Percentiles rank a stretch among this genome's conserved stretches.
These are phyloP conservation scores for Drosophila kambysellisi DNA, from an alignment of 2,888 invertebrate genomes.

Conservation along the genomic window DNA sequence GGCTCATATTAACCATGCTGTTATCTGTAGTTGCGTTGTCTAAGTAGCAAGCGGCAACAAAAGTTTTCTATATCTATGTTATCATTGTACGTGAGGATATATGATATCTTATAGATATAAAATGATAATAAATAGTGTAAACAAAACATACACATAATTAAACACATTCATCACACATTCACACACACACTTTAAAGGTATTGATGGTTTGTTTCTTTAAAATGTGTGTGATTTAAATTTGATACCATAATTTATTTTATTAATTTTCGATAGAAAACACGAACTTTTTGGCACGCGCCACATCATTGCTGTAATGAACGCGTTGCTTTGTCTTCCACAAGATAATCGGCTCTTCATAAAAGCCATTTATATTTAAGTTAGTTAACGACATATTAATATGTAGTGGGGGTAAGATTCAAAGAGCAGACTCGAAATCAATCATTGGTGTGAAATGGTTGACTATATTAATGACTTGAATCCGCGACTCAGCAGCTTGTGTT, in stretches of 20 bases:
- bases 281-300: constrained; percentile 56
- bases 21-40: not conserved
- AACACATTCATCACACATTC: not conserved
- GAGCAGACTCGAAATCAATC: not conserved
- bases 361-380: constrained; percentile 60
- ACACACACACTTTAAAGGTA: constrained; percentile 1
- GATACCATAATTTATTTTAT: not conserved
- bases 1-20: not conserved
- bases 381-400: constrained; percentile 73
- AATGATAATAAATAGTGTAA: not conserved
- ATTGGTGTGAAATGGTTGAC: constrained; percentile 1
- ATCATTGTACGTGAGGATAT: not conserved
- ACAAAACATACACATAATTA: not conserved
- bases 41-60: not conserved
- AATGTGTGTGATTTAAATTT: not conserved
- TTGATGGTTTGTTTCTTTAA: not conserved
- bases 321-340: constrained; percentile 80
- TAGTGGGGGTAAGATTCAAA: not conserved
- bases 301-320: constrained; percentile 76
- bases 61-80: not conserved
- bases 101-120: not conserved
- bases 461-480: not conserved
- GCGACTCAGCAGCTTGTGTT: constrained; percentile 5
- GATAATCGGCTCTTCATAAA: constrained; percentile 67
- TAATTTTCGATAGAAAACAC: constrained; percentile 30